Conservation (phyloP, 2,797 vertebrate genomes). For the Amazona finschi region DNA sequence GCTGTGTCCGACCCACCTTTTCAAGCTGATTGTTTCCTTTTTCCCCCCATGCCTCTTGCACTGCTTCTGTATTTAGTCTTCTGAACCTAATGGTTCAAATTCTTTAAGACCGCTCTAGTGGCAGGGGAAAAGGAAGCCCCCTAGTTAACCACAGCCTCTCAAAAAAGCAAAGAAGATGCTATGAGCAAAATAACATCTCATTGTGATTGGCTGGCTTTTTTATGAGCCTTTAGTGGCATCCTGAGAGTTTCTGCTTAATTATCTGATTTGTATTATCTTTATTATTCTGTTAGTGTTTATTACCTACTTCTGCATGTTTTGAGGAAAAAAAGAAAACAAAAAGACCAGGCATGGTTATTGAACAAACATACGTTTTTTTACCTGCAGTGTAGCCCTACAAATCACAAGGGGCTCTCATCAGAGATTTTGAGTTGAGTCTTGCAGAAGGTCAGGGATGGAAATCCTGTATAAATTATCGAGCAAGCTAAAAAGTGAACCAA, state of each 20-base stretch:
- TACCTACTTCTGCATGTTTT: not conserved
- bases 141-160: not conserved
- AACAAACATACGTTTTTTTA: not conserved
- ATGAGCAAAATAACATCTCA: not conserved
- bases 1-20: not conserved
- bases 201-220: not conserved
- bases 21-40: not conserved
- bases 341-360: not conserved
- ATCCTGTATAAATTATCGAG: not conserved
- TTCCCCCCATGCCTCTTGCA: not conserved
- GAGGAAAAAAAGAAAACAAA: not conserved
- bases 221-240: not conserved
- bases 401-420: not conserved
- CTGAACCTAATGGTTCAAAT: not conserved
- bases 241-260: slow-evolving; percentile 1
- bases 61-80: not conserved
- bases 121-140: not conserved
- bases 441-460: not conserved
- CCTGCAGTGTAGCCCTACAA: not conserved
- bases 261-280: not conserved
- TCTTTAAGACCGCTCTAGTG: not conserved
- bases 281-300: not conserved
- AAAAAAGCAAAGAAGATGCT: not conserved
- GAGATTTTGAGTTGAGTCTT: not conserved
- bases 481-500: not conserved